Base-by-base conservation (phyloP, 2,888 invertebrate genomes). In the Philhelius pedissequus region DNA sequence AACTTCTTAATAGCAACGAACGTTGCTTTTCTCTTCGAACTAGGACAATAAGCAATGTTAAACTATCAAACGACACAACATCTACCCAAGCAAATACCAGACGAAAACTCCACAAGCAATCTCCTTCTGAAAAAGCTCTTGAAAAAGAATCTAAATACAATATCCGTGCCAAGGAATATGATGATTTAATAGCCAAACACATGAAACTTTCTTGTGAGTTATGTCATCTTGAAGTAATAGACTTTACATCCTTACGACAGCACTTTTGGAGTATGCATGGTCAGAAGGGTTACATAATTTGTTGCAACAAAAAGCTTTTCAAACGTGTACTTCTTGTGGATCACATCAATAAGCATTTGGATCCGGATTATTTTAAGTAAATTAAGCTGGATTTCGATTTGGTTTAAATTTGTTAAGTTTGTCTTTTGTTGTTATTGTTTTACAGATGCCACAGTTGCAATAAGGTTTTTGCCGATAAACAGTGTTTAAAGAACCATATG, bases 301-400 rank as follows among this genome's bases (percentile, higher is more conserved):
- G 91, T 52, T 91, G 91, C 75, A 90, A 90, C 68, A 89, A 90
- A 58, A 91, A 91, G 77, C 90, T 91, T 48, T 89, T 89, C 50
- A 90, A 90, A 50, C 89, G 91, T 1, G 89, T 89, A 5, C 88
- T 89, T 9, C 88, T 91, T 50, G 88, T 90, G 5, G 91, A 91
- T 62, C 91, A 91, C 74, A 90, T 91, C 1, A 89, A 90, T 50
- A 89, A 89, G 3, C 91, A 91, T 82, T 73, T 89, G 9, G 89
- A 91, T 88, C 91, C 91, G 2, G 90, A 91, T 74, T 89, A 89
- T 77, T 91, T 90, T 64, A 91, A 90, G 91, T 91, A 88, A 87
- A 86, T 87, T 86, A 87, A 87, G 86, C 27, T 54, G 1, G 5
- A 25, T 4, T 0, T 83, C 78, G 18, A 1, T 11, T 25, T 40